Evolutionary conservation across 1,140 invertebrate species (phyloP).

Genomic region (Drosophila miranda): DNA sequence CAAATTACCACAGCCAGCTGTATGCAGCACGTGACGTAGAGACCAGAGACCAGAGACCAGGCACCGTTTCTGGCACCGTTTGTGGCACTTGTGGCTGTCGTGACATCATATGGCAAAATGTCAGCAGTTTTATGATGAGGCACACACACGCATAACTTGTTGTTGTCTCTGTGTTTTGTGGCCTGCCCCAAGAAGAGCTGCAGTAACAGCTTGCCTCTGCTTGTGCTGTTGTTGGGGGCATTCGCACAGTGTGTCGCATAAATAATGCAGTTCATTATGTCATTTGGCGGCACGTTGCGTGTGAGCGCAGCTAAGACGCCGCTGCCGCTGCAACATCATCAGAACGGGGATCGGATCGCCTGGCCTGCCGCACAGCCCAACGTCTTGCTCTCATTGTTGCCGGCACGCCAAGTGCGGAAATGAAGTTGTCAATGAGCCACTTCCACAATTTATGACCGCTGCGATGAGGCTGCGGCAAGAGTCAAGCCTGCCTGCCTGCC

Average conservation of each 20-base stretch:
- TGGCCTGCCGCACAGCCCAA: constrained; percentile 5
- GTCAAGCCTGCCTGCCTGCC: background rate
- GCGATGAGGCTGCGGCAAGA: constrained; percentile 60
- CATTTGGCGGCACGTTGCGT: constrained; percentile 78
- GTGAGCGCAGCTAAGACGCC: constrained; percentile 47
- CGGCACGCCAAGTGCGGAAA: constrained; percentile 72
- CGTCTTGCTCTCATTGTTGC: constrained; percentile 34
- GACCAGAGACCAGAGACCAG: constrained; percentile 9
- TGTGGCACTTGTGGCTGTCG: constrained; percentile 36
- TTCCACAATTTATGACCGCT: constrained; percentile 78
- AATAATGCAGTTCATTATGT: constrained; percentile 81
- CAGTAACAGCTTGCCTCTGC: constrained; percentile 21
- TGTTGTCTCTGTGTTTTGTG: constrained; percentile 20
- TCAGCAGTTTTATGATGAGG: constrained; percentile 73
- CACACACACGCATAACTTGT: constrained; percentile 62
- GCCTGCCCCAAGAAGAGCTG: constrained; percentile 13
- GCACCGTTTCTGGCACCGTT: constrained; percentile 18
- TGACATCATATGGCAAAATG: constrained; percentile 75
- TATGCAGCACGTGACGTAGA: constrained; percentile 22
- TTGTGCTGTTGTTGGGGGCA: constrained; percentile 24
- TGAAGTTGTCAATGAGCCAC: constrained; percentile 80
- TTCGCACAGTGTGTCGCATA: constrained; percentile 71
- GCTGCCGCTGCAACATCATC: constrained; percentile 29
- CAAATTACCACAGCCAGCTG: constrained; percentile 25
- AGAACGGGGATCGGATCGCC: constrained; percentile 60